These are phyloP conservation scores for Tragulus kanchil DNA, from an alignment of 2,113 vertebrate genomes.

Conservation along the genomic window DNA sequence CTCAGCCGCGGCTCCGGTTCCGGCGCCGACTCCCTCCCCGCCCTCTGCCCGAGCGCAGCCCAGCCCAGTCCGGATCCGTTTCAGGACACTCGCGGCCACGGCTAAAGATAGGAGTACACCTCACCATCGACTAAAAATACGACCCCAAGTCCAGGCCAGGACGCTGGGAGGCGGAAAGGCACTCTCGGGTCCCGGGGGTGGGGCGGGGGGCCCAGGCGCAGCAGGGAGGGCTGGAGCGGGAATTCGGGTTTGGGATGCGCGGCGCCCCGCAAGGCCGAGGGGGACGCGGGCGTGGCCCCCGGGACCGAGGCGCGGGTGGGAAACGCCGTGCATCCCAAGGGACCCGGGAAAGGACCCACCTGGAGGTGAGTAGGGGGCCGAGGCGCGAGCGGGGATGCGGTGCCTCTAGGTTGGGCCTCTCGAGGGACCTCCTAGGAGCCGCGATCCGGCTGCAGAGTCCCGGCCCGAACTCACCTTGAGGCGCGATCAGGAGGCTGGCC, in stretches of 20 bases:
- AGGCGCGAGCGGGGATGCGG: not conserved
- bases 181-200: not conserved
- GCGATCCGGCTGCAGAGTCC: not conserved
- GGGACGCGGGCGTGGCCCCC: not conserved
- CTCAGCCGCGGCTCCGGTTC: slow-evolving; percentile 42
- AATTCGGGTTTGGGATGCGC: not conserved
- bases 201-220: not conserved
- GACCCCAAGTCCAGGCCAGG: not conserved
- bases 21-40: slow-evolving; percentile 61
- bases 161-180: not conserved
- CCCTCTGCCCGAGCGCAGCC: not conserved
- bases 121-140: slow-evolving; percentile 79
- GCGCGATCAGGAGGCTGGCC: not conserved
- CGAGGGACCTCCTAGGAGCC: not conserved
- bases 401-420: not conserved
- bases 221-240: not conserved
- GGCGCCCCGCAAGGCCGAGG: not conserved
- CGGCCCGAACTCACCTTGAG: slow-evolving; percentile 51
- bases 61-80: slow-evolving; percentile 59
- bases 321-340: not conserved
- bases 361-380: not conserved
- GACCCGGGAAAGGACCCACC: not conserved
- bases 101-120: slow-evolving; percentile 79
- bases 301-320: not conserved
- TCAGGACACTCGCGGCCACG: slow-evolving; percentile 38